Conservation (phyloP, 2,113 vertebrate species). For the Pterocles orientalis region DNA sequence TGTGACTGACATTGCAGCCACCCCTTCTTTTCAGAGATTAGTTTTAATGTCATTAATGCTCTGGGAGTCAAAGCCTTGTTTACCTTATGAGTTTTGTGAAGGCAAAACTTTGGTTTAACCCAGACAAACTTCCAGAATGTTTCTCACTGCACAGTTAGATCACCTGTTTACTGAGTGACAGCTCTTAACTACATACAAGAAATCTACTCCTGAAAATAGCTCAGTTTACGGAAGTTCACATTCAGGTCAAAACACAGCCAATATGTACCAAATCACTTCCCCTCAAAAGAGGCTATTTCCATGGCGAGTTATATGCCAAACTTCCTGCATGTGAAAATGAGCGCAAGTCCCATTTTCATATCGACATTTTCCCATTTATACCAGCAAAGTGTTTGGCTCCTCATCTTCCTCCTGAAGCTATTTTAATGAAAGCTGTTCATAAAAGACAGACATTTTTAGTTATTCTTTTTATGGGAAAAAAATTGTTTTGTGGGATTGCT, state of each 20-base stretch:
- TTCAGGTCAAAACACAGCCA: not conserved
- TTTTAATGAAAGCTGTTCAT: not conserved
- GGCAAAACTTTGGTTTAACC: not conserved
- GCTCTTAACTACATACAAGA: not conserved
- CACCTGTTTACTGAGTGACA: not conserved
- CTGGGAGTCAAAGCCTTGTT: not conserved
- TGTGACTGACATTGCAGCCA: not conserved
- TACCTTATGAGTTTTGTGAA: not conserved
- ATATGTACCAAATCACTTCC: not conserved
- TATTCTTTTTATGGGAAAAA: slow-evolving; percentile 2
- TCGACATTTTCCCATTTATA: not conserved
- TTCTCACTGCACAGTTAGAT: not conserved
- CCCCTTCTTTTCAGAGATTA: not conserved
- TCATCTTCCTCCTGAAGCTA: not conserved
- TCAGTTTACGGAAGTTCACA: not conserved
- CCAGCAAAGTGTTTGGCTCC: not conserved
- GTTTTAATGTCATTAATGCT: not conserved
- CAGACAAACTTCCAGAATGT: not conserved
- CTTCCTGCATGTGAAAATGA: not conserved
- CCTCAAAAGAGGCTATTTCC: not conserved
- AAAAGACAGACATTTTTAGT: not conserved
- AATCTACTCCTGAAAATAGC: not conserved
- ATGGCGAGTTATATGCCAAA: not conserved
- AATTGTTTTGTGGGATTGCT: not conserved
- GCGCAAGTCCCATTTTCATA: not conserved